Conservation (phyloP, 2,888 invertebrate species). For the Dolichopus griseipennis region DNA sequence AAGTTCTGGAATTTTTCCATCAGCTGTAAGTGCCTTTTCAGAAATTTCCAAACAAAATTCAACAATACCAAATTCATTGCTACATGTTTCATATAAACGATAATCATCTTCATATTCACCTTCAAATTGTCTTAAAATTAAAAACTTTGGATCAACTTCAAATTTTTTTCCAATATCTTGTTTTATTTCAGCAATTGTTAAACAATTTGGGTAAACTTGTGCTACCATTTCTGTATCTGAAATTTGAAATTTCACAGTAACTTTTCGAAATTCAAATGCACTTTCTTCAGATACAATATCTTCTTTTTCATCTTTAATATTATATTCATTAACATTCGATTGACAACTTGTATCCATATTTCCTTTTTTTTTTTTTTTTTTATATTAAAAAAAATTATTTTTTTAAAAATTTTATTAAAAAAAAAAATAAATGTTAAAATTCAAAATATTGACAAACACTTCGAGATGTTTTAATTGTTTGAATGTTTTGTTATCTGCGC, state of each 20-base stretch:
- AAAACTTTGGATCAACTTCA: conserved; percentile 45
- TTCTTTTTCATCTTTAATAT: conserved; percentile 17
- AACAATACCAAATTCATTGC: conserved; percentile 39
- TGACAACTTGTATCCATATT: not conserved
- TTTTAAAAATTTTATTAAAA: not conserved
- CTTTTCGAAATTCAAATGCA: conserved; percentile 30
- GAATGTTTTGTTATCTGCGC: too few species aligned
- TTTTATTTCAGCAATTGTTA: conserved; percentile 52
- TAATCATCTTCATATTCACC: conserved; percentile 33
- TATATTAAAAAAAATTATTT: not conserved
- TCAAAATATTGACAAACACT: too few species aligned
- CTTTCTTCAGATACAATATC: conserved; percentile 21
- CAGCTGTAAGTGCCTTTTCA: conserved; percentile 14
- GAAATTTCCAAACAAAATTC: conserved; percentile 30
- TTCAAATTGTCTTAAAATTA: conserved; percentile 47
- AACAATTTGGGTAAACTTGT: conserved; percentile 40
- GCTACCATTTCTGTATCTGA: conserved; percentile 36
- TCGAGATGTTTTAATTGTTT: too few species aligned
- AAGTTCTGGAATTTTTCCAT: conserved; percentile 25
- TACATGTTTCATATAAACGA: conserved; percentile 29
- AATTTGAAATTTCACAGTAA: conserved; percentile 41
- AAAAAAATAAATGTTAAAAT: not conserved
- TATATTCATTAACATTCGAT: not conserved
- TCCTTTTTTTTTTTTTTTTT: too few species aligned
- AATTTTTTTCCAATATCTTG: conserved; percentile 53